Evolutionary conservation across 2,888 invertebrate genomes (phyloP), one percentile per base, ranked within the genome.

Genomic region (Chalcis sispes): DNA sequence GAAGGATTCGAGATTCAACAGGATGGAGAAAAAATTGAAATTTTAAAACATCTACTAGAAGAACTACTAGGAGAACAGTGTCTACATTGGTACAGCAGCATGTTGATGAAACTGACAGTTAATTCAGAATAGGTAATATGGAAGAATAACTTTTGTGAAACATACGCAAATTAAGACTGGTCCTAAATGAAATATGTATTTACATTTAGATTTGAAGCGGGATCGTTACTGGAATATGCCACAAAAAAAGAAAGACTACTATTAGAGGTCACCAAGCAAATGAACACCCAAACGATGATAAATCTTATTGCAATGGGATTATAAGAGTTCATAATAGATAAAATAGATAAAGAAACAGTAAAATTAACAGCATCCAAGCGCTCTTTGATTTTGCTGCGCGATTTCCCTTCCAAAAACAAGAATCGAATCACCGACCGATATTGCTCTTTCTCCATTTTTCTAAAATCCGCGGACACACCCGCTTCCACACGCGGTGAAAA

Each of bases 311-410:
- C 82, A 65, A 69, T 70, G 13, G 84, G 83, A 27, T 75, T 86
- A 75, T 84, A 85, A 79, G 79, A 81, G 61, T 83, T 79, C 61
- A 72, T 85, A 50, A 59, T 72, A 23, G 80, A 84, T 69, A 83
- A 70, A 78, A 85, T 85, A 61, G 81, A 85, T 72, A 84, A 84
- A 80, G 81, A 81, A 78, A 76, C 65, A 66, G 66, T 83, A 66
- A 69, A 77, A 85, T 85, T 61, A 80, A 85, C 71, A 84, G 83
- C 80, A n/a, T n/a, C n/a, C n/a, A n/a, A n/a, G n/a, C n/a, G n/a
- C n/a, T n/a, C n/a, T n/a, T n/a, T n/a, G n/a, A n/a, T n/a, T n/a
- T n/a, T n/a, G n/a, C n/a, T n/a, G n/a, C n/a, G n/a, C n/a, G n/a
- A n/a, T n/a, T n/a, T n/a, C n/a, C n/a, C n/a, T n/a, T n/a, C n/a